Conservation (phyloP, 2,797 vertebrate species). For the Vipera ursinii region DNA sequence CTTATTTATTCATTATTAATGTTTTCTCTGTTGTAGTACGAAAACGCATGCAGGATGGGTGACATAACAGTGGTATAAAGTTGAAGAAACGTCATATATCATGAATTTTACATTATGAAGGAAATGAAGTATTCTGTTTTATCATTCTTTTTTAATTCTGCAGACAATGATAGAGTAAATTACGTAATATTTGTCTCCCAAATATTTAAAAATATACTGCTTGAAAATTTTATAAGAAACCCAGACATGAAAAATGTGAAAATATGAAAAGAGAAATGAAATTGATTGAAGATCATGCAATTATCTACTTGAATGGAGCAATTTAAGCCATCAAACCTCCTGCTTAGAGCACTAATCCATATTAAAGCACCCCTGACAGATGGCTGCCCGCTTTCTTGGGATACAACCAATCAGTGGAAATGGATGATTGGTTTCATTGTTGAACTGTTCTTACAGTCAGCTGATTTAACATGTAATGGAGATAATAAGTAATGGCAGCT, state of each 20-base stretch:
- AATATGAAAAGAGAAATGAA: neutral
- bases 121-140: constrained; percentile 56
- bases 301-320: neutral
- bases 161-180: constrained; percentile 51
- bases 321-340: neutral
- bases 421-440: neutral
- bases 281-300: neutral
- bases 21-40: constrained; percentile 72
- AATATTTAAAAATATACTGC: constrained; percentile 59
- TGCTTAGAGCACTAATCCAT: neutral
- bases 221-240: constrained; percentile 36
- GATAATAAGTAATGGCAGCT: constrained; percentile 33
- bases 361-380: neutral
- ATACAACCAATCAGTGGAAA: neutral
- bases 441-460: neutral
- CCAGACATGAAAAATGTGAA: neutral
- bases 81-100: constrained; percentile 63
- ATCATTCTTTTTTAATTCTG: constrained; percentile 50
- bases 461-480: neutral
- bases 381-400: neutral
- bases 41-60: constrained; percentile 68
- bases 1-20: constrained; percentile 53
- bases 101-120: constrained; percentile 65
- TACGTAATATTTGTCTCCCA: constrained; percentile 62
- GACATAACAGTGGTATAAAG: constrained; percentile 75